Evolutionary conservation across 1,140 invertebrate genomes (phyloP).

Genomic region (Drosophila azteca): DNA sequence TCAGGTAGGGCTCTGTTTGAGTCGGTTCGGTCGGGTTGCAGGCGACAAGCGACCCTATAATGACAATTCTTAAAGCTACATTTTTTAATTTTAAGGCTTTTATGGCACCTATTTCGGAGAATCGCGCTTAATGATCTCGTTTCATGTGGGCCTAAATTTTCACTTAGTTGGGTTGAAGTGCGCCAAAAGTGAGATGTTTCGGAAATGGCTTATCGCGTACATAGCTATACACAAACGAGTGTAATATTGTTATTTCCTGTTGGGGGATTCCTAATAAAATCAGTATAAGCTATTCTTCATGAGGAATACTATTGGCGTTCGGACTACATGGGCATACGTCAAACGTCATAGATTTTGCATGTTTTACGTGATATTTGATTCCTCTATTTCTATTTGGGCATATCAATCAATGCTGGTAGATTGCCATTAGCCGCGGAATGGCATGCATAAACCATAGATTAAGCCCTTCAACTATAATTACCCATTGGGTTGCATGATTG

Average conservation of each 20-base stretch:
- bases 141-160: slow-evolving; percentile 19
- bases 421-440: neutral
- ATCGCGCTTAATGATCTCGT: slow-evolving; percentile 50
- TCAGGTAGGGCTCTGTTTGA: neutral
- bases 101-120: slow-evolving; percentile 43
- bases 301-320: too few relatives aligned
- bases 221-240: slow-evolving; percentile 11
- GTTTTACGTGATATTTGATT: too few relatives aligned
- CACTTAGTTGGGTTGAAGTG: slow-evolving; percentile 8
- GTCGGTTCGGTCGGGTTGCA: slow-evolving; percentile 39
- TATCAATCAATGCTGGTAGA: too few relatives aligned
- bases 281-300: too few relatives aligned
- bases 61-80: slow-evolving; percentile 67
- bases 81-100: slow-evolving; percentile 28
- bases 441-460: neutral
- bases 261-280: too few relatives aligned
- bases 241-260: neutral
- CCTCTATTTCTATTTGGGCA: too few relatives aligned
- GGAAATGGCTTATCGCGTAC: slow-evolving; percentile 55
- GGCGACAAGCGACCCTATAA: slow-evolving; percentile 65
- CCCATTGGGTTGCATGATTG: slow-evolving; percentile 19
- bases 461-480: slow-evolving; percentile 15
- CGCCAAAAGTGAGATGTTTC: slow-evolving; percentile 49
- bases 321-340: too few relatives aligned
- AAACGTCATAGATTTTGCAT: too few relatives aligned